These are phyloP conservation scores for Phyllotreta striolata DNA, from an alignment of 2,888 invertebrate species.

Conservation along the genomic window DNA sequence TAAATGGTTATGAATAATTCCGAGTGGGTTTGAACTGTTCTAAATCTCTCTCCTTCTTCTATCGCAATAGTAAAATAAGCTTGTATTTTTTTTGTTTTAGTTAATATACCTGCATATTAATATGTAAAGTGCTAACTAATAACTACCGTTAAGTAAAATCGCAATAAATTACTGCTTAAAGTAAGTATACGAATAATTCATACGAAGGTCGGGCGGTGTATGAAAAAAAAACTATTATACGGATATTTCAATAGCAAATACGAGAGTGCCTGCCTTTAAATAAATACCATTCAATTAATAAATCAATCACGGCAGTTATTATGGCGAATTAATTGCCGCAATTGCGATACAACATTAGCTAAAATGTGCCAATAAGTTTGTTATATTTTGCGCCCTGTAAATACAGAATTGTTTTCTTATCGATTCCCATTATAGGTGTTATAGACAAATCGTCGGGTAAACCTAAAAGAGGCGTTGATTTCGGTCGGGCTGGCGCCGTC, in stretches of 20 bases:
- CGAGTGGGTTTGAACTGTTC: no score
- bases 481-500: slow-evolving; percentile 37
- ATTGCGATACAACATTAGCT: slow-evolving; percentile 5
- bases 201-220: slow-evolving; percentile 18
- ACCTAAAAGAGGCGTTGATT: slow-evolving; percentile 28
- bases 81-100: no score
- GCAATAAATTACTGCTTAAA: slow-evolving; percentile 11
- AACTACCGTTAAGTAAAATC: slow-evolving; percentile 23
- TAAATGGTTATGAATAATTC: no score
- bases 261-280: slow-evolving; percentile 15
- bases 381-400: no score
- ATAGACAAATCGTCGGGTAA: neutral
- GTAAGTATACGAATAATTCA: slow-evolving; percentile 13
- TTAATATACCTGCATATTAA: slow-evolving; percentile 1
- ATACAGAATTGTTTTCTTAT: no score
- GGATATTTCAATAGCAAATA: slow-evolving; percentile 16
- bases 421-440: no score
- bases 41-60: no score
- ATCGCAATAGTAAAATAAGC: no score
- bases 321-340: slow-evolving; percentile 10
- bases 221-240: slow-evolving; percentile 17
- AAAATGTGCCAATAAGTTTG: slow-evolving; percentile 16
- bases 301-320: slow-evolving; percentile 18
- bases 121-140: slow-evolving; percentile 25
- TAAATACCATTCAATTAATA: slow-evolving; percentile 17